phyloP scores from a whole-genome alignment of 37 sponge, comb jelly and placozoan genomes.

The Chondrosia reniformis region DNA sequence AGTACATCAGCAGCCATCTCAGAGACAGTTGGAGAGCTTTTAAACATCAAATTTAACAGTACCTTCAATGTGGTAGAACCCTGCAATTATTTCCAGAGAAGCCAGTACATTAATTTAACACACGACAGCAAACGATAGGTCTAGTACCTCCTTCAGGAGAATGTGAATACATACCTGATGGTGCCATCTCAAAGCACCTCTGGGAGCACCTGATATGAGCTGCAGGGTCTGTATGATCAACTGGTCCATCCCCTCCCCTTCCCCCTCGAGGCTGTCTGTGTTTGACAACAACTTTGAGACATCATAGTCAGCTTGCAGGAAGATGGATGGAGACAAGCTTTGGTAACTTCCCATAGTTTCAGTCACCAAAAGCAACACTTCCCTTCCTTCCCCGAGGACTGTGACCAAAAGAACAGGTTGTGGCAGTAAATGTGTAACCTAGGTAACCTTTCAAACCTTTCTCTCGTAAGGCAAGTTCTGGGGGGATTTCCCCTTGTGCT shows the following conservation, averaged over 20 bases:
- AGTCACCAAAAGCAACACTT: slow-evolving; percentile 16
- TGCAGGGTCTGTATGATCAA: neutral
- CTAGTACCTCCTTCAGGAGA: too few relatives aligned
- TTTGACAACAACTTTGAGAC: slow-evolving; percentile 31
- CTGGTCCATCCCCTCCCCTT: neutral
- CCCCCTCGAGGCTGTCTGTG: neutral
- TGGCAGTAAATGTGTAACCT: neutral
- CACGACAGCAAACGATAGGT: too few relatives aligned
- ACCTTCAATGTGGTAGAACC: neutral
- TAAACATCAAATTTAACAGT: neutral
- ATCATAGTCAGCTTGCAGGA: slow-evolving; percentile 49
- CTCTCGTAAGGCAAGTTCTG: neutral
- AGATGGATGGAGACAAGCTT: slow-evolving; percentile 42
- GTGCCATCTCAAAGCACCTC: slow-evolving; percentile 10
- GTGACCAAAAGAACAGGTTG: neutral
- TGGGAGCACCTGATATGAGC: neutral
- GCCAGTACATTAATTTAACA: too few relatives aligned
- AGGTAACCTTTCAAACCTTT: neutral
- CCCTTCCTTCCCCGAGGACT: neutral
- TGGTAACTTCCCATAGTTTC: slow-evolving; percentile 49
- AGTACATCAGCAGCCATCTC: neutral
- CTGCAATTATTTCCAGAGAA: neutral
- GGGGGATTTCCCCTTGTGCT: neutral
- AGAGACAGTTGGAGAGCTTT: neutral
- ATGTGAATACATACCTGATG: neutral